These are phyloP conservation scores for Drosophila suzukii DNA, from an alignment of 1,140 invertebrate species.

Conservation along the genomic window DNA sequence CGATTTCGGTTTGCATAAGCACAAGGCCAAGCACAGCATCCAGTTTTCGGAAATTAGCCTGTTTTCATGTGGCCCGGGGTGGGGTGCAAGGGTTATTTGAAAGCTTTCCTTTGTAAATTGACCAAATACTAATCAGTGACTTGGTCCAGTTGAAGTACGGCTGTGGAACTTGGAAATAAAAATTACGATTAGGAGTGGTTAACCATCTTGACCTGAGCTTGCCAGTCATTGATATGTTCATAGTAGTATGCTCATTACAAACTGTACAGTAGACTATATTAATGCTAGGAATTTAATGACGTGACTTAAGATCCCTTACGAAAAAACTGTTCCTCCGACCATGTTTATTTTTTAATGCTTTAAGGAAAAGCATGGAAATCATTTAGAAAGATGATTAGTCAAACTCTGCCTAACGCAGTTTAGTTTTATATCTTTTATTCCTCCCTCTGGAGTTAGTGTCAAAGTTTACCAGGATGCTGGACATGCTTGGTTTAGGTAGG, in stretches of 20 bases:
- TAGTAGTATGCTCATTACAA: no score
- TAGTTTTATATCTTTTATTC: no score
- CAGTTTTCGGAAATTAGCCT: constrained; percentile 8
- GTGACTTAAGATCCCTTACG: no score
- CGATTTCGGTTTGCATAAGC: constrained; percentile 25
- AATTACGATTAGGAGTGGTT: background rate
- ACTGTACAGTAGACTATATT: no score
- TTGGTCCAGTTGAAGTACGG: background rate
- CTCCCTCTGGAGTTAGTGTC: background rate
- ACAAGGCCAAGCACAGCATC: constrained; percentile 5
- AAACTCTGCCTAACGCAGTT: no score
- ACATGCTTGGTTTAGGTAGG: background rate
- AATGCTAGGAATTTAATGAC: no score
- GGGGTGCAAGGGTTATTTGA: background rate
- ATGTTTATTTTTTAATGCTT: no score
- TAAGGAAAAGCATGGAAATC: no score
- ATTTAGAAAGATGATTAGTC: no score
- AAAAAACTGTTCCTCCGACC: no score
- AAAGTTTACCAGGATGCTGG: background rate
- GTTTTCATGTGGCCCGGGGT: constrained; percentile 6
- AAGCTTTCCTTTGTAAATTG: constrained; percentile 2
- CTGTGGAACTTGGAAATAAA: background rate
- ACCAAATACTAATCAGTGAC: background rate
- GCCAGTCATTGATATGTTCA: no score
- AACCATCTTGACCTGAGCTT: no score